Evolutionary conservation across 1,140 invertebrate genomes (phyloP).

Genomic region (Harpegnathos saltator): DNA sequence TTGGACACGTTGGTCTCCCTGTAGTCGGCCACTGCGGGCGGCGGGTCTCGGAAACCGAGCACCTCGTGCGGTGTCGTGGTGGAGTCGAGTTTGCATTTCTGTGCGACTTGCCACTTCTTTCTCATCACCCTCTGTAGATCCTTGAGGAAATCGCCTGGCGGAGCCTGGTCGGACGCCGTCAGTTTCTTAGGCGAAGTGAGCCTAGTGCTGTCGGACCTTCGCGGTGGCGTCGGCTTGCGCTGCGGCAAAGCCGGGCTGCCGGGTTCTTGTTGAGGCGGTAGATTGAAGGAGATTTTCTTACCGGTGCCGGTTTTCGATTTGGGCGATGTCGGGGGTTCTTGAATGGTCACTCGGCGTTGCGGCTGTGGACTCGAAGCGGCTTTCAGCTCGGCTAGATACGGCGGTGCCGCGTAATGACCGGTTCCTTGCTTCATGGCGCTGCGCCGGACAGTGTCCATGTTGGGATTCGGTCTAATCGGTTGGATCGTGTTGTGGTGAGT

Average conservation of each 20-base stretch:
- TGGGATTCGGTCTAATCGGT: slow-evolving; percentile 80
- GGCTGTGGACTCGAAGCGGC: slow-evolving; percentile 84
- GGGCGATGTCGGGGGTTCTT: slow-evolving; percentile 85
- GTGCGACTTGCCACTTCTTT: slow-evolving; percentile 97
- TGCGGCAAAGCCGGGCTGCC: slow-evolving; percentile 82
- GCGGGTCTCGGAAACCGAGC: slow-evolving; percentile 94
- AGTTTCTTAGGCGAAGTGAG: slow-evolving; percentile 91
- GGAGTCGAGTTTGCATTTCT: slow-evolving; percentile 94
- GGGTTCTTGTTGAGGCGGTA: slow-evolving; percentile 85
- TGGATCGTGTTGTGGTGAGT: slow-evolving; percentile 64
- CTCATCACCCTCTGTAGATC: slow-evolving; percentile 96
- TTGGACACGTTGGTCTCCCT: slow-evolving; percentile 94
- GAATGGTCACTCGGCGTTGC: slow-evolving; percentile 85
- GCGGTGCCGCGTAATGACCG: slow-evolving; percentile 81
- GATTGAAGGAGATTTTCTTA: slow-evolving; percentile 87
- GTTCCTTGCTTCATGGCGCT: slow-evolving; percentile 83
- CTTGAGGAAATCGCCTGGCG: slow-evolving; percentile 93
- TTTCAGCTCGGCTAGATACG: slow-evolving; percentile 84
- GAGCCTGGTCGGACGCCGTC: slow-evolving; percentile 90
- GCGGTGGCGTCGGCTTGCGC: slow-evolving; percentile 89
- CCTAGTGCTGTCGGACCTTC: slow-evolving; percentile 90
- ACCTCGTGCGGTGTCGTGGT: slow-evolving; percentile 95
- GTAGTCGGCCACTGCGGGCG: slow-evolving; percentile 89
- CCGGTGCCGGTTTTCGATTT: slow-evolving; percentile 82
- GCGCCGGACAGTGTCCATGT: slow-evolving; percentile 82